Evolutionary conservation across 2,888 invertebrate species (phyloP).

Genomic region (Diplolepis rosae): DNA sequence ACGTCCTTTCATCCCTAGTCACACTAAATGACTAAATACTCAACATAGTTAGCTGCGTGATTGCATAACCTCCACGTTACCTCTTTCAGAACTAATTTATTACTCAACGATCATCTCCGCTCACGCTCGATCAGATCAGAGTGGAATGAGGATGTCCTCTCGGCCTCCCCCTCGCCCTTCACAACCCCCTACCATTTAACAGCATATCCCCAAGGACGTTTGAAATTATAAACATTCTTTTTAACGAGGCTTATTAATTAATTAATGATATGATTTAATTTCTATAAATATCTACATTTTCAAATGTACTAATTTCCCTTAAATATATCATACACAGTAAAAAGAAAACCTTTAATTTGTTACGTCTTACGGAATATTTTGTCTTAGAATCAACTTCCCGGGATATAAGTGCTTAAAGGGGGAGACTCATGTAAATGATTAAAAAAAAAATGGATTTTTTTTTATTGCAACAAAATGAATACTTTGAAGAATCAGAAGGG

Average conservation of each 20-base stretch:
- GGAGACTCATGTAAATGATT: too few relatives aligned
- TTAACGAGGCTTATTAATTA: neutral
- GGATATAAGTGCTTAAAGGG: too few relatives aligned
- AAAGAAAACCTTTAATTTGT: too few relatives aligned
- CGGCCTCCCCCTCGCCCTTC: constrained; percentile 47
- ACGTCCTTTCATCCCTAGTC: constrained; percentile 35
- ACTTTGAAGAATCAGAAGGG: too few relatives aligned
- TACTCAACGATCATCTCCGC: constrained; percentile 71
- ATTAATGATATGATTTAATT: neutral
- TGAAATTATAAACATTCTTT: constrained; percentile 36
- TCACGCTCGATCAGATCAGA: constrained; percentile 56
- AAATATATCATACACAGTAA: too few relatives aligned
- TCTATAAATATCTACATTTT: too few relatives aligned
- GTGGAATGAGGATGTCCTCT: constrained; percentile 71
- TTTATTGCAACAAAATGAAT: too few relatives aligned
- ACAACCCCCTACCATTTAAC: constrained; percentile 31
- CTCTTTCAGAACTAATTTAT: constrained; percentile 69
- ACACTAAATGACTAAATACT: constrained; percentile 35
- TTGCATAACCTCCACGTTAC: constrained; percentile 63
- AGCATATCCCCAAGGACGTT: constrained; percentile 23
- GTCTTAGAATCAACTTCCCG: too few relatives aligned
- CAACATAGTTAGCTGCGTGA: constrained; percentile 39
- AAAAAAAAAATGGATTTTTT: too few relatives aligned
- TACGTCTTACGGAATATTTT: too few relatives aligned
- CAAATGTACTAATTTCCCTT: too few relatives aligned